Base-by-base conservation (phyloP, 92 coral and sea anemone genomes). In the Porites evermanni region DNA sequence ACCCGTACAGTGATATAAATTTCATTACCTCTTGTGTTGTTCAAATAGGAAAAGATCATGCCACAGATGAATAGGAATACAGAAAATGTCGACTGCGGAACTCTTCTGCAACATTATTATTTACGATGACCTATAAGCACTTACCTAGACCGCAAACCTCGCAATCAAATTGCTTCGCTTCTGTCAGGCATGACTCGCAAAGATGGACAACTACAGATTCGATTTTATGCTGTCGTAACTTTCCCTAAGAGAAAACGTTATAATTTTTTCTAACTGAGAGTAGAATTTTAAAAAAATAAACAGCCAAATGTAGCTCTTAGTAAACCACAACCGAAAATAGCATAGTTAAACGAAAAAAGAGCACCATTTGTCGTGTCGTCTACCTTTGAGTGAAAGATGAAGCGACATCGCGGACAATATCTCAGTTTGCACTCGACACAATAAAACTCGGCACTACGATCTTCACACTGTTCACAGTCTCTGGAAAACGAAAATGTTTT, bases 341-440 rank as follows among this genome's bases (percentile, higher is more conserved):
- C 29, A 50, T n/a, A 9, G 11, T 75, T 26, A 2, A 58, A 56
- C 47, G 19, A 26, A 8, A n/a, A 78, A 44, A 32, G 23, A 8
- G 20, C n/a, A 77, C 7, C 12, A 58, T 18, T 58, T 53, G 2
- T 61, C 32, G 47, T 38, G 47, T 38, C 26, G n/a, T 64, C 14
- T 78, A 78, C 81, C 81, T 78, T 78, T 17, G 70, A 78, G 20
- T 78, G 81, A 23, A 60, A 78, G 29, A 78, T n/a, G 70, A 78
- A 78, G 29, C 70, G 32, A 17, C 81, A 78, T 24, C 70, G 68
- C 13, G 81, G 81, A 32, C 81, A 78, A 26, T 78, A 78, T 47
- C 58, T 78, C 66, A 78, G 70, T 78, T 78, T 69, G 17, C 81
- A 78, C n/a, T 78, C 81, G 58, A 17, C 66, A 29, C 81, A 78